Base-by-base conservation (phyloP, 2,797 vertebrate species). In the Enteromius radiatus region DNA sequence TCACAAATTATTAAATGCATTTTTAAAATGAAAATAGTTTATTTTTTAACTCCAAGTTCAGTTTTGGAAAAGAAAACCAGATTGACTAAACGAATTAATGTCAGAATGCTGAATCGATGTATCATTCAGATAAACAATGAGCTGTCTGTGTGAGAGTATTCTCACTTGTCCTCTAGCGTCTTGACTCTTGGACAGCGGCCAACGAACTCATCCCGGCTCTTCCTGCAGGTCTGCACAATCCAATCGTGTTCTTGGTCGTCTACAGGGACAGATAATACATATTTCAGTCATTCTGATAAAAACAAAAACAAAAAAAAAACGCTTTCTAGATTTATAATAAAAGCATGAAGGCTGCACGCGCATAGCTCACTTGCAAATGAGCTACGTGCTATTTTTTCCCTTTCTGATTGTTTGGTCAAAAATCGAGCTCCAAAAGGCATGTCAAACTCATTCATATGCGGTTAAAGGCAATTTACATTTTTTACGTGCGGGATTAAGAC, bases 231-330 rank as follows among this genome's bases (percentile, higher is more conserved):
- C 85, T 78, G 88, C 84, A 95, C 54, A 71, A 98, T 98, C 97
- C 97, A 98, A 56, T 96, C 93, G 0, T 98, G 97, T 76, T 99
- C 97, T 0, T 93, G 90, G 0, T 98, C 93, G 87, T 97, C 98
- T 99, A 90, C 80, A 90, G 84, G 88, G 12, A n/a, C 12, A 56
- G 86, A 26, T 0, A 69, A 81, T 68, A 5, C 1, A 67, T 47
- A 43, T 81, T 64, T 78, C 43, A 52, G 12, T 52, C 28, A 61
- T 47, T 59, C 9, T 26, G 19, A 33, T 67, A 2, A 21, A 15
- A 1, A 36, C 19, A 26, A 5, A 1, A 38, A 33, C 63, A 43
- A 8, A 26, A 5, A 1, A 38, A 33, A 76, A 43, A 8, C 1
- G 5, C 23, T 3, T 43, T 56, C 19, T 41, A 4, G 19, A 19